Evolutionary conservation across 2,113 vertebrate species (phyloP).

Genomic region (Rhombomys opimus): DNA sequence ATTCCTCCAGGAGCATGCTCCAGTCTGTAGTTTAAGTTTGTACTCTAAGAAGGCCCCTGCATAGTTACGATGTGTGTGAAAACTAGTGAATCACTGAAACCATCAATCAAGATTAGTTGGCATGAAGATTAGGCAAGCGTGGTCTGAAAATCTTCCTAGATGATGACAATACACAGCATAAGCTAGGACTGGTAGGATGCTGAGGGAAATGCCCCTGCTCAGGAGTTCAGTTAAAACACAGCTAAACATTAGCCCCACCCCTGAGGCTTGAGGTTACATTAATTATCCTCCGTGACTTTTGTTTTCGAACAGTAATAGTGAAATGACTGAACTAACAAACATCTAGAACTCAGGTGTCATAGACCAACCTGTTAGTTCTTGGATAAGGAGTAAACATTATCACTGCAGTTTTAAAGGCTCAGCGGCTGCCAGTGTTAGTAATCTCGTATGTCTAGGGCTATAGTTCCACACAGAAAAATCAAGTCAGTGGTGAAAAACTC

Average conservation of each 20-base stretch:
- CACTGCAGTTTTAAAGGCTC: background rate
- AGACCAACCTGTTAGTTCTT: background rate
- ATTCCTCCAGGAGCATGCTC: too few species aligned
- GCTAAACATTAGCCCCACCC: background rate
- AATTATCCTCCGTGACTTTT: background rate
- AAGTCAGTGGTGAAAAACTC: background rate
- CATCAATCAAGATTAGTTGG: background rate
- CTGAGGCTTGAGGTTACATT: background rate
- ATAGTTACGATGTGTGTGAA: background rate
- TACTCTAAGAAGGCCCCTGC: background rate
- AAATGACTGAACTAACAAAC: background rate
- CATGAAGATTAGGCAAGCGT: background rate
- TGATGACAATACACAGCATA: background rate
- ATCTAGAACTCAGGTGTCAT: background rate
- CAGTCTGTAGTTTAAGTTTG: background rate
- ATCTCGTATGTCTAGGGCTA: background rate
- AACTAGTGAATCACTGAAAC: background rate
- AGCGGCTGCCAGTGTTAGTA: background rate
- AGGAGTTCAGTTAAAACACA: background rate
- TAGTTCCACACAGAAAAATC: background rate
- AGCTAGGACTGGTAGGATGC: background rate
- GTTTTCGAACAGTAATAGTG: background rate
- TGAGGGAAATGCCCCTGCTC: background rate
- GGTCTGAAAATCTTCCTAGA: background rate
- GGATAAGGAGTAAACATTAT: background rate